Conservation (phyloP, 2,113 vertebrate genomes). For the Hiodon tergisus region DNA sequence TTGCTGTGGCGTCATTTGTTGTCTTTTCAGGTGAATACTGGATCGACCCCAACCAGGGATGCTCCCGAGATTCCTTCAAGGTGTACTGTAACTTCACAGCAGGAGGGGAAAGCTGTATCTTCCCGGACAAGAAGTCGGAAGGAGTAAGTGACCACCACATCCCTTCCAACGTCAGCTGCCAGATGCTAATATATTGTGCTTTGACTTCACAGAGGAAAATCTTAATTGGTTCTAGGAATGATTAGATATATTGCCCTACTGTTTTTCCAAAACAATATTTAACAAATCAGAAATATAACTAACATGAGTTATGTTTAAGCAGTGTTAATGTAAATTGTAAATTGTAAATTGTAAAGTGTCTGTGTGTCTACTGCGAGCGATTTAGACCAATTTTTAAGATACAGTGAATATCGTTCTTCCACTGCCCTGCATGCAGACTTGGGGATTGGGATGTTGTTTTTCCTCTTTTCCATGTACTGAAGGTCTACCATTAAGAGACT, state of each 20-base stretch:
- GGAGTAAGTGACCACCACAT: constrained; percentile 68
- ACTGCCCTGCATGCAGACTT: not conserved
- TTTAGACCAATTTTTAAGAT: not conserved
- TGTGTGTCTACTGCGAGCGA: too few relatives aligned
- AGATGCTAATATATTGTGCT: too few relatives aligned
- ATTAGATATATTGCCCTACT: too few relatives aligned
- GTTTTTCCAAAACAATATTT: too few relatives aligned
- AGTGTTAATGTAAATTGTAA: too few relatives aligned
- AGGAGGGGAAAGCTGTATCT: constrained; percentile 86
- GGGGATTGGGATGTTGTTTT: not conserved
- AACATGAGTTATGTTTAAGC: too few relatives aligned
- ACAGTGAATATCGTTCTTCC: constrained; percentile 5
- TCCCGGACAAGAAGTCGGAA: constrained; percentile 90
- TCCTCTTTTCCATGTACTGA: not conserved
- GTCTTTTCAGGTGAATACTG: constrained; percentile 83
- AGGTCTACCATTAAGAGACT: not conserved
- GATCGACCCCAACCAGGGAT: constrained; percentile 97
- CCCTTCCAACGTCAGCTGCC: too few relatives aligned
- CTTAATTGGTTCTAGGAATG: too few relatives aligned
- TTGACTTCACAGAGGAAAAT: too few relatives aligned
- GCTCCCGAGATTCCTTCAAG: constrained; percentile 92
- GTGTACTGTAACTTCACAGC: constrained; percentile 96
- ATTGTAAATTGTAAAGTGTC: too few relatives aligned
- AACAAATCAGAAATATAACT: too few relatives aligned
- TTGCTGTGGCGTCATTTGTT: not conserved